Evolutionary conservation across 2,797 vertebrate genomes (phyloP).

Genomic region (Gymnocypris eckloni): DNA sequence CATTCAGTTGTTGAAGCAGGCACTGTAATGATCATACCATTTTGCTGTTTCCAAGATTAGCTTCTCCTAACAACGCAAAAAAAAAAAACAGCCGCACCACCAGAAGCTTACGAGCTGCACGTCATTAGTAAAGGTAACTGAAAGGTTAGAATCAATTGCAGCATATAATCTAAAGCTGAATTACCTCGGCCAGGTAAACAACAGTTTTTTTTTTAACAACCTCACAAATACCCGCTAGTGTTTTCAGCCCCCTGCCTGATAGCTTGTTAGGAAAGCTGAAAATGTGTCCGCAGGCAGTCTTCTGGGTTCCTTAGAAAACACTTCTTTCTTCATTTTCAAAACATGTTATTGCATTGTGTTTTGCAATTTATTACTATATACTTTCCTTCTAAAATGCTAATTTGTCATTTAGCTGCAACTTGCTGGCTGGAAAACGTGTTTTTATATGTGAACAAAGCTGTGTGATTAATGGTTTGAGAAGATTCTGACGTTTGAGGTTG

Average conservation of each 20-base stretch:
- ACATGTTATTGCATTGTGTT: neutral
- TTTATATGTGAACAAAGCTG: neutral
- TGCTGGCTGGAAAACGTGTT: neutral
- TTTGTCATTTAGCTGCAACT: neutral
- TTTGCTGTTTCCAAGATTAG: slow-evolving; percentile 28
- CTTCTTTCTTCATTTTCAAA: neutral
- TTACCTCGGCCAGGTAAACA: slow-evolving; percentile 17
- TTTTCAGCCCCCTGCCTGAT: neutral
- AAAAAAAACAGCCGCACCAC: neutral
- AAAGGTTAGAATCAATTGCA: slow-evolving; percentile 14
- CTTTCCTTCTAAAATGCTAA: slow-evolving; percentile 3
- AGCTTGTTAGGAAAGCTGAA: slow-evolving; percentile 12
- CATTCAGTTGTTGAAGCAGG: slow-evolving; percentile 3
- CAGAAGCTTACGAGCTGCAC: neutral
- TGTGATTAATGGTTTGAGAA: neutral
- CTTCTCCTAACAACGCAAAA: slow-evolving; percentile 23
- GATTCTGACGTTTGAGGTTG: neutral
- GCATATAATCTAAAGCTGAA: neutral
- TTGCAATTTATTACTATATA: neutral
- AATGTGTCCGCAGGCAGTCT: neutral
- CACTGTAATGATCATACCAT: slow-evolving; percentile 20
- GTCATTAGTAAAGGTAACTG: slow-evolving; percentile 38
- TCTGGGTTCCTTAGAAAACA: neutral
- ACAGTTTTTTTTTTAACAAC: slow-evolving; percentile 18
- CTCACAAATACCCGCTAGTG: neutral